Percentiles rank a stretch among this genome's conserved stretches.
These are phyloP conservation scores for Eristalis pertinax DNA, from an alignment of 2,888 invertebrate species.

Conservation along the genomic window DNA sequence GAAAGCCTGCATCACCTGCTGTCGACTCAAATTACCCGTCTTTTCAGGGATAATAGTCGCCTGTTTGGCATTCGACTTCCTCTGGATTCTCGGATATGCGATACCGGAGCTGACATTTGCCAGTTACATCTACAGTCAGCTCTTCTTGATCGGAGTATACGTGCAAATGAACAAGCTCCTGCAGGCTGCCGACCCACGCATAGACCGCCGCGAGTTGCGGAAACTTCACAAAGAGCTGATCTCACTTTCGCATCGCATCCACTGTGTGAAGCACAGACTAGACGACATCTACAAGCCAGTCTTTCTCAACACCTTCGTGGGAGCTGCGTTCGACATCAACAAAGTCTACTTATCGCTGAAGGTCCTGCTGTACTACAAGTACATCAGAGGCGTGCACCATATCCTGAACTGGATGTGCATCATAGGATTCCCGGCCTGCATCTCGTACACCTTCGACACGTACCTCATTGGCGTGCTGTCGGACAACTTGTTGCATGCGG, in stretches of 20 bases:
- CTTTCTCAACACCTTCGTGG: background rate
- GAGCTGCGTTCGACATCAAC: background rate
- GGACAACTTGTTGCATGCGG: too few relatives aligned
- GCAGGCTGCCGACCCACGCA: background rate
- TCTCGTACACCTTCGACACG: too few relatives aligned
- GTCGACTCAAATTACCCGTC: background rate
- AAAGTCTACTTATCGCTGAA: background rate
- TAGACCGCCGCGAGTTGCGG: background rate
- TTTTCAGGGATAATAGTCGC: background rate
- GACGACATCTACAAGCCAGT: background rate
- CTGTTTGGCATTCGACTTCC: background rate
- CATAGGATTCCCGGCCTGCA: too few relatives aligned
- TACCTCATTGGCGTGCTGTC: too few relatives aligned
- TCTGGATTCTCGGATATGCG: background rate
- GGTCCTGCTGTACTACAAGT: too few relatives aligned
- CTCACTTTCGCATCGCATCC: background rate
- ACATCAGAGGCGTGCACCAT: too few relatives aligned
- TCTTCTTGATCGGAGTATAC: too few relatives aligned
- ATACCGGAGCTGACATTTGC: background rate
- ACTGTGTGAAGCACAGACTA: background rate
- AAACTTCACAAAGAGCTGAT: background rate
- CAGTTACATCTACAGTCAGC: too few relatives aligned
- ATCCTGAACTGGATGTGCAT: too few relatives aligned
- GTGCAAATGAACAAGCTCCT: background rate
- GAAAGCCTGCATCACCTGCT: background rate